Conservation (phyloP, 2,888 invertebrate species). For the Cantharis rustica region DNA sequence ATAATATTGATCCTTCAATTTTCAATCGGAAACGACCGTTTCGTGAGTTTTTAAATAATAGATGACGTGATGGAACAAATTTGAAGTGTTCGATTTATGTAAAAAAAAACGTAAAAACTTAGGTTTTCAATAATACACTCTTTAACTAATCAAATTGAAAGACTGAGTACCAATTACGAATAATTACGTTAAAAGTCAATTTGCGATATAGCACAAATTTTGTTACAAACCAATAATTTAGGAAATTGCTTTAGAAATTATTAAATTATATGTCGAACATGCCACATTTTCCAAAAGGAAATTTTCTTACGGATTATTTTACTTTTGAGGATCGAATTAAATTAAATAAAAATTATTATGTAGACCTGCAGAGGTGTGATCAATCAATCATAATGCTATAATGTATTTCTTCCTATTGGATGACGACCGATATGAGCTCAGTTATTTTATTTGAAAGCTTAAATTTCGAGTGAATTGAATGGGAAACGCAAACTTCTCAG, state of each 20-base stretch:
- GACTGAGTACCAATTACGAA: not conserved
- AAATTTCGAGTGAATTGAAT: not conserved
- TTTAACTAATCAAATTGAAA: not conserved
- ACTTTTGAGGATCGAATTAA: not conserved
- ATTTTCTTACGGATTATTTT: not conserved
- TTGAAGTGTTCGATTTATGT: not conserved
- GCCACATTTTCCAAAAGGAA: not conserved
- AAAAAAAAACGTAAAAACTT: not conserved
- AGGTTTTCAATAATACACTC: not conserved
- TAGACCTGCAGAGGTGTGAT: not conserved
- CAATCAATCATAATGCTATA: not conserved
- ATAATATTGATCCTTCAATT: not conserved
- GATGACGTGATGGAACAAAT: not conserved
- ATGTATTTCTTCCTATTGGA: not conserved
- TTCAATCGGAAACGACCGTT: not conserved
- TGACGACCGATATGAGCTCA: not conserved
- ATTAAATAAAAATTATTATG: not conserved
- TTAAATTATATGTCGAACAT: not conserved
- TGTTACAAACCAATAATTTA: not conserved
- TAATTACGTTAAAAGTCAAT: not conserved
- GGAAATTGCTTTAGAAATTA: not conserved
- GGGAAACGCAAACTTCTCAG: not conserved
- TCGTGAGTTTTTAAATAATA: not conserved
- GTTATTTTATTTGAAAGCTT: not conserved
- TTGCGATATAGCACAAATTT: not conserved